Evolutionary conservation across 2,113 vertebrate species (phyloP), one percentile per base, ranked within the genome.

Genomic region (Pachypanchax playfairii): DNA sequence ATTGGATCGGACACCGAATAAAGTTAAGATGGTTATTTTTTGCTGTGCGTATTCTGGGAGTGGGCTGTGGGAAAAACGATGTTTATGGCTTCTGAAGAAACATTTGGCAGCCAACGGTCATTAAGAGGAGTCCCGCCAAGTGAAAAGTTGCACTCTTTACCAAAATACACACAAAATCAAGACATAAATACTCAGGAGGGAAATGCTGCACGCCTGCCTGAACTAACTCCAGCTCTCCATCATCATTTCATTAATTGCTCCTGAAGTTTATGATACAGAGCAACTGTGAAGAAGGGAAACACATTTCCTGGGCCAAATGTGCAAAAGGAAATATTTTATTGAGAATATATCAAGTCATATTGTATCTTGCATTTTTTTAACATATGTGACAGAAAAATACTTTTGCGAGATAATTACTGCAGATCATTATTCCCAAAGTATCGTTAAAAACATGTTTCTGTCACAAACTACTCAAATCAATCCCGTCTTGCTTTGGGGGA

Each of bases 1-100:
- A 92, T 91, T 90, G 90, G 88, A 91, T 85, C 88, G 84, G 87
- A 83, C 73, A 57, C 79, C 62, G 87, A 85, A 82, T 81, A 88
- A 82, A 90, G 85, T 88, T 89, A 39, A 50, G 69, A 73, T 57
- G 67, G 77, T 65, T 89, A 87, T 90, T 89, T 50, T 87, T 73
- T 81, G 78, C 80, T 73, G 77, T 83, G 85, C 85, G 80, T 81
- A 89, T 88, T 87, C 65, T 67, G 73, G 80, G 84, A 87, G 76
- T 66, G 70, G 85, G 63, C 82, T 85, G 76, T 73, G 75, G 48
- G 48, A 77, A 83, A 88, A 87, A 85, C 60, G 69, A 85, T 83
- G 78, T 84, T 85, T 79, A 85, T 83, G 76, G 74, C 78, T 85
- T 86, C 82, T 82, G 75, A 85, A 79, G 83, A 85, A 85, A 82